Conservation (phyloP, 2,888 invertebrate genomes). For the Caradrina kadenii region DNA sequence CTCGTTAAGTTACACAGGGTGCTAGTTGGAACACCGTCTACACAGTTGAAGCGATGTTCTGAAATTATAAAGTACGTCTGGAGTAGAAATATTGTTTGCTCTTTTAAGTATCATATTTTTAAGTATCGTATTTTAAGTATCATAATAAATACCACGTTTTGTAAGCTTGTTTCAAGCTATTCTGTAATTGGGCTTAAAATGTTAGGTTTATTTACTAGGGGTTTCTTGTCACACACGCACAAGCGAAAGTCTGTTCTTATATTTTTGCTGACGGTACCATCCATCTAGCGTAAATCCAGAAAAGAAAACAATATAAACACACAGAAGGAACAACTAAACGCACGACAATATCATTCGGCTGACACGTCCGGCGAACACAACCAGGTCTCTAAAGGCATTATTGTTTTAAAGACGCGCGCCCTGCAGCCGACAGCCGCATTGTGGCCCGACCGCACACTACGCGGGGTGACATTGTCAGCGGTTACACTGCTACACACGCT, state of each 20-base stretch:
- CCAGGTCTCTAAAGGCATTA: conserved; percentile 62
- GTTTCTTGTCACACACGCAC: neutral
- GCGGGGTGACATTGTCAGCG: conserved; percentile 54
- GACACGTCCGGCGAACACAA: conserved; percentile 44
- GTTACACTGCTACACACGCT: conserved; percentile 42
- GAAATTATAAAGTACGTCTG: conserved; percentile 17
- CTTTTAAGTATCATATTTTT: neutral
- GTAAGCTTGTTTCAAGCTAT: neutral
- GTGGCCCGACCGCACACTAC: conserved; percentile 43
- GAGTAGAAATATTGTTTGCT: conserved; percentile 7
- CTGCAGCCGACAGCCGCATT: conserved; percentile 59
- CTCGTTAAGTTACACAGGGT: conserved; percentile 48
- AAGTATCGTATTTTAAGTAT: no score
- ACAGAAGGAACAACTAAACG: conserved; percentile 16
- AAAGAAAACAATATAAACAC: conserved; percentile 9
- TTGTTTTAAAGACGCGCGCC: conserved; percentile 67
- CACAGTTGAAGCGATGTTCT: conserved; percentile 24
- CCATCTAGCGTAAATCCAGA: neutral
- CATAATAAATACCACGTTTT: neutral
- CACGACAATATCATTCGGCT: conserved; percentile 51
- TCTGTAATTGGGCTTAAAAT: neutral
- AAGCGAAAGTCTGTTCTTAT: no score
- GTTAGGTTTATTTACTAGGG: no score
- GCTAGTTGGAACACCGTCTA: conserved; percentile 37
- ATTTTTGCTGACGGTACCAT: no score